Percentiles rank a stretch among this genome's conserved stretches.
Evolutionary conservation across 2,797 vertebrate genomes (phyloP).

Genomic region (Pogoniulus pusillus): DNA sequence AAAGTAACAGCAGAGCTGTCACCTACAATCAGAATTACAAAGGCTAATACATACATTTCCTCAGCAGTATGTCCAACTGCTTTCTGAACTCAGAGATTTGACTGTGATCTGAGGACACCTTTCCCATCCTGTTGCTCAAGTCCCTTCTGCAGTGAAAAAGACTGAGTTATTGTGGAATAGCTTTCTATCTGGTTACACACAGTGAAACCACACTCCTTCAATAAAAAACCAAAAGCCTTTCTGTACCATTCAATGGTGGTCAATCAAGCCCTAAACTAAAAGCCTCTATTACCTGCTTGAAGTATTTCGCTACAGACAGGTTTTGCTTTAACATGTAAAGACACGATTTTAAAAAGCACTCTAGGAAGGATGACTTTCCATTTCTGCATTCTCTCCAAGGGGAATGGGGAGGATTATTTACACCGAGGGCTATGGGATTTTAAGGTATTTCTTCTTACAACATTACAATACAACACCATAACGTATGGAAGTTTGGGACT

Average conservation of each 20-base stretch:
- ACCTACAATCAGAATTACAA: not conserved
- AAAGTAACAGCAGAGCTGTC: not conserved
- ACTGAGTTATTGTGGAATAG: not conserved
- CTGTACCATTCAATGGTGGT: not conserved
- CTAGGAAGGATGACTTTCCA: not conserved
- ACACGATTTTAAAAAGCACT: not conserved
- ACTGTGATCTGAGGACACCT: not conserved
- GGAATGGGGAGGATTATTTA: not conserved
- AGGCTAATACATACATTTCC: not conserved
- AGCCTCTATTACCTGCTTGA: not conserved
- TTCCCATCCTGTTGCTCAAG: not conserved
- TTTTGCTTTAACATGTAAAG: not conserved
- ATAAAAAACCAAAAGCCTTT: not conserved
- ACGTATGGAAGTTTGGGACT: constrained; percentile 1
- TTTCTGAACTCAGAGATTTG: not conserved
- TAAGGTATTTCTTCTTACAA: not conserved
- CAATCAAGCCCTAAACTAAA: not conserved
- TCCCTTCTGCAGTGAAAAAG: not conserved
- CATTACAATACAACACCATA: constrained; percentile 5
- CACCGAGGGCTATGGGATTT: not conserved
- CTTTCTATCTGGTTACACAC: not conserved
- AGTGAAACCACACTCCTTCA: not conserved
- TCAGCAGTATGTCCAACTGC: fast-evolving
- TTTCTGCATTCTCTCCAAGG: not conserved
- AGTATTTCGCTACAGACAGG: not conserved